Conservation (phyloP, 2,888 invertebrate genomes). For the Helleia helle region DNA sequence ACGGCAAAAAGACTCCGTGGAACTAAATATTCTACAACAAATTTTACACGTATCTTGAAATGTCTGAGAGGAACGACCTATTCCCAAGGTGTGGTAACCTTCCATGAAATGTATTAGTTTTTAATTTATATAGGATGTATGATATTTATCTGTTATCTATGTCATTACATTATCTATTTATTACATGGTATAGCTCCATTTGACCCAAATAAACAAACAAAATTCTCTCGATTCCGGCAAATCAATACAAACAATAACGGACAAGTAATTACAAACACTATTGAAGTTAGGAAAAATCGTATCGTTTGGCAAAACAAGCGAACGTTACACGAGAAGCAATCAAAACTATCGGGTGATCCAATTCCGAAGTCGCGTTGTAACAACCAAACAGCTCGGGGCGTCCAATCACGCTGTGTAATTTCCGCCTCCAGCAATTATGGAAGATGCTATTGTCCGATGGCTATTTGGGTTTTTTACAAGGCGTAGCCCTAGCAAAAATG, state of each 20-base stretch:
- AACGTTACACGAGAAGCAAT: conserved; percentile 48
- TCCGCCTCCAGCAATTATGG: conserved; percentile 47
- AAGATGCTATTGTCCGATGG: conserved; percentile 37
- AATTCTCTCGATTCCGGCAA: too few relatives aligned
- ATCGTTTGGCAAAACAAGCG: conserved; percentile 14
- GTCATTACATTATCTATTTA: too few relatives aligned
- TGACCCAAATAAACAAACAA: too few relatives aligned
- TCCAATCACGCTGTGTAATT: conserved; percentile 34
- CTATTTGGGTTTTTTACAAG: conserved; percentile 17
- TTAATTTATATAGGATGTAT: too few relatives aligned
- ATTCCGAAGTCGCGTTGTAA: conserved; percentile 47
- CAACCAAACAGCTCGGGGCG: conserved; percentile 34
- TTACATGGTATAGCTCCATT: too few relatives aligned
- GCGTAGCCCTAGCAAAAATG: not conserved
- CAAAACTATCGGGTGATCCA: conserved; percentile 51
- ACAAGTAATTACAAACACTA: conserved; percentile 8
- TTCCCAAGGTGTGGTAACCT: too few relatives aligned
- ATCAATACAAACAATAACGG: not conserved
- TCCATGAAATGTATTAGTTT: too few relatives aligned
- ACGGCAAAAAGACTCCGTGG: too few relatives aligned
- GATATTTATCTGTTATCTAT: too few relatives aligned
- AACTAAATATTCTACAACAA: too few relatives aligned
- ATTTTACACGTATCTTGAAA: too few relatives aligned
- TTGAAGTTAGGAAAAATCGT: conserved; percentile 9
- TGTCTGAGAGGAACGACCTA: too few relatives aligned